Percentiles rank a stretch among this genome's conserved stretches.
These are phyloP conservation scores for Porites evermanni DNA, from an alignment of 92 coral and sea anemone genomes.

Conservation along the genomic window DNA sequence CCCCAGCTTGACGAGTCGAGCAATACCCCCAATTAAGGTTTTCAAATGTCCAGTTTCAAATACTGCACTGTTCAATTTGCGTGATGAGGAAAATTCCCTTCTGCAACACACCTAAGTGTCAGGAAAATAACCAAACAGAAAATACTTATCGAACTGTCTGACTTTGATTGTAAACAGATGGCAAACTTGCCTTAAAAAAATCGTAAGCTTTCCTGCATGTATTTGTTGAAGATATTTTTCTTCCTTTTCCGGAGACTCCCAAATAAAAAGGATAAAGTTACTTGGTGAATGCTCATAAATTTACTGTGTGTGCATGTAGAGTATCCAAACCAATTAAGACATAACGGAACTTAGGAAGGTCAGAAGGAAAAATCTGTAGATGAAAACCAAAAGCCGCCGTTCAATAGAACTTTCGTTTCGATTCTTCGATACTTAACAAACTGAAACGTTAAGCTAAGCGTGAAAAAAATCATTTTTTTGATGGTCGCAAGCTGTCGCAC, in stretches of 20 bases:
- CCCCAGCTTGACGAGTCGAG: not conserved
- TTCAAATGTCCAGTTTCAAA: not conserved
- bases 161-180: conserved; percentile 33
- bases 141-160: not conserved
- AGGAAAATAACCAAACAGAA: not conserved
- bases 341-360: too few species aligned
- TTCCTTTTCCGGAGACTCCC: conserved; percentile 34
- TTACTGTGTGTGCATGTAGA: not conserved
- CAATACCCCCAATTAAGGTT: not conserved
- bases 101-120: not conserved
- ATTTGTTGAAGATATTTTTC: not conserved
- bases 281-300: not conserved
- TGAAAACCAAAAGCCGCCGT: too few species aligned
- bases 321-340: too few species aligned
- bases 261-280: conserved; percentile 7
- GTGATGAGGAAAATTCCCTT: not conserved
- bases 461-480: too few species aligned
- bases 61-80: not conserved
- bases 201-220: not conserved
- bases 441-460: too few species aligned
- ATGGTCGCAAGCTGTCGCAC: too few species aligned
- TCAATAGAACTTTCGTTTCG: too few species aligned
- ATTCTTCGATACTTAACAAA: too few species aligned
- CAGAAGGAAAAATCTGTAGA: too few species aligned
- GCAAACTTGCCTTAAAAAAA: conserved; percentile 1